phyloP scores from a whole-genome alignment of 2,797 vertebrate genomes.

The Neomorphus geoffroyi region DNA sequence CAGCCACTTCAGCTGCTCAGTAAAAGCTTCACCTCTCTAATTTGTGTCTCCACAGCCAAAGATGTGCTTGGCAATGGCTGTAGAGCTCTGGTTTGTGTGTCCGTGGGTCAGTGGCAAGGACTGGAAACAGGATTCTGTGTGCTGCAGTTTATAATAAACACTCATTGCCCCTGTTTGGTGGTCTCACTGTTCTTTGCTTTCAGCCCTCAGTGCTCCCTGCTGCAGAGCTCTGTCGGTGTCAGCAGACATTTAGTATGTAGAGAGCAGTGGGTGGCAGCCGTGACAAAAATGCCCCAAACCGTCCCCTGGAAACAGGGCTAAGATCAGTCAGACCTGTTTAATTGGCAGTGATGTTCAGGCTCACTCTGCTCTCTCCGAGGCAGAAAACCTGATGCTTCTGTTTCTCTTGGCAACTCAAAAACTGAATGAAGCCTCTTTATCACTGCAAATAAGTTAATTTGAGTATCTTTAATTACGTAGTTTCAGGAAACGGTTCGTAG shows the following conservation, averaged over 20 bases:
- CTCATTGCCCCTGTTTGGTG: not conserved
- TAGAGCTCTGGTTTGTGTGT: not conserved
- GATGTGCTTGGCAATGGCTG: not conserved
- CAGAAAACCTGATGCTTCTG: not conserved
- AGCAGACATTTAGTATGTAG: fast-evolving
- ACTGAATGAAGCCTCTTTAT: not conserved
- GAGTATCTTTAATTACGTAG: not conserved
- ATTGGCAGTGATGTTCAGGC: not conserved
- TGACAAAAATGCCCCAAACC: not conserved
- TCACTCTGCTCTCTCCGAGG: not conserved
- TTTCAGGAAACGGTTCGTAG: not conserved
- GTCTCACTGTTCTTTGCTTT: not conserved
- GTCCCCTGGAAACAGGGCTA: not conserved
- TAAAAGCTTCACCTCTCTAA: fast-evolving
- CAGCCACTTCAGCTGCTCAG: fast-evolving
- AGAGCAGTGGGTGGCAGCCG: fast-evolving
- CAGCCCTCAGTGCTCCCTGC: too few species aligned
- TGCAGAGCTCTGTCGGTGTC: not conserved
- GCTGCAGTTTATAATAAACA: not conserved
- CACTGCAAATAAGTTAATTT: not conserved
- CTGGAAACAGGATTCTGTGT: not conserved
- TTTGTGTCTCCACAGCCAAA: not conserved
- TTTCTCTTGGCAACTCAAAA: not conserved
- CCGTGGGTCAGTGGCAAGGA: not conserved
- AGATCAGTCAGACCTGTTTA: not conserved